These are phyloP conservation scores for Crocuta crocuta DNA, from an alignment of 2,113 vertebrate species.

Conservation along the genomic window DNA sequence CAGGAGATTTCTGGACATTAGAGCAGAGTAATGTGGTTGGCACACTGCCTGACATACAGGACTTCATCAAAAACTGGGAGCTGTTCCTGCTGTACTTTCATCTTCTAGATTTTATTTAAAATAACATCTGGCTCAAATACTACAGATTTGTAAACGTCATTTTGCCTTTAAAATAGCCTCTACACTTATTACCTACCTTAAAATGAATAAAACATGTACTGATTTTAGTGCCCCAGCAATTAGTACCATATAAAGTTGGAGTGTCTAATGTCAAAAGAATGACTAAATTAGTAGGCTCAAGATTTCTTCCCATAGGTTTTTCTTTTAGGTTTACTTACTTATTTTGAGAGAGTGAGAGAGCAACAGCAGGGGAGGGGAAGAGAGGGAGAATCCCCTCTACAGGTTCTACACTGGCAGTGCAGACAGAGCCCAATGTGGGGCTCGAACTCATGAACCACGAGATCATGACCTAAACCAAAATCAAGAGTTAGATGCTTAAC, in stretches of 20 bases:
- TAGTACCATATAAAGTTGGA: not conserved
- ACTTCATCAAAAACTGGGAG: not conserved
- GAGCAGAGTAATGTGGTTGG: not conserved
- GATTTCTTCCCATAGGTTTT: not conserved
- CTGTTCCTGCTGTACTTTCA: not conserved
- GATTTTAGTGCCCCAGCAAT: not conserved
- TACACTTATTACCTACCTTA: not conserved
- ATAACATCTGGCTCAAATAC: constrained; percentile 2
- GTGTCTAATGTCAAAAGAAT: not conserved
- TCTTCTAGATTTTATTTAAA: constrained; percentile 9
- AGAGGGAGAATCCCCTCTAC: too few species aligned
- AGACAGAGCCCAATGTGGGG: too few species aligned
- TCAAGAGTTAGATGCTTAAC: too few species aligned
- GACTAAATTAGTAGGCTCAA: not conserved
- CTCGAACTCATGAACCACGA: too few species aligned
- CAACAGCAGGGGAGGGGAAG: too few species aligned
- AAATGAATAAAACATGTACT: not conserved
- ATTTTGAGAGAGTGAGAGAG: too few species aligned
- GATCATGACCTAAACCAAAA: too few species aligned
- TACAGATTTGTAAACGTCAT: not conserved
- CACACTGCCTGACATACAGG: not conserved
- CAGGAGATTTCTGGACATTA: not conserved
- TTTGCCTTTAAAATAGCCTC: not conserved
- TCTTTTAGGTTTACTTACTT: too few species aligned
- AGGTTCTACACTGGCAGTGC: too few species aligned